These are phyloP conservation scores for Clupea harengus DNA, from an alignment of 2,113 vertebrate species.

Conservation along the genomic window DNA sequence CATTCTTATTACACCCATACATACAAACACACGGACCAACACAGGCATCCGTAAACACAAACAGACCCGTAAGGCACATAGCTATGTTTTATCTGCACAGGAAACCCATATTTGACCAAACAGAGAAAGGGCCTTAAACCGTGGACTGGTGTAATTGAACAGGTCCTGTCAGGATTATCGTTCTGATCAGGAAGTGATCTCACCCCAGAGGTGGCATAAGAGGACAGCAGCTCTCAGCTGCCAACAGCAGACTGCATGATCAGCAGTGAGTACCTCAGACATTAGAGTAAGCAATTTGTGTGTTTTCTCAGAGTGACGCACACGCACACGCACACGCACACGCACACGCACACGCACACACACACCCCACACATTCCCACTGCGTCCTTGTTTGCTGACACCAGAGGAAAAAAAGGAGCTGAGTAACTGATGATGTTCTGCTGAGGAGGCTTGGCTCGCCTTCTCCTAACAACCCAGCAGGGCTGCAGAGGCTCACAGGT, in stretches of 20 bases:
- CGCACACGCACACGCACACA: slow-evolving; percentile 8
- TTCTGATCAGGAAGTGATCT: too few relatives aligned
- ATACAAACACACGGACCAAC: not conserved
- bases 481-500: not conserved
- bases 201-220: not conserved
- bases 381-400: not conserved
- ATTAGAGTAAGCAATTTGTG: not conserved
- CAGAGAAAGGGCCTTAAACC: not conserved
- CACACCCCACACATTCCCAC: not conserved
- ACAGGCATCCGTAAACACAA: not conserved
- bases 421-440: not conserved
- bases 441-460: not conserved
- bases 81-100: not conserved
- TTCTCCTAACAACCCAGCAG: not conserved
- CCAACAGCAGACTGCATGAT: not conserved
- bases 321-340: not conserved
- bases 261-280: not conserved
- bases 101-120: not conserved
- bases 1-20: not conserved
- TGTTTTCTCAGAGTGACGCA: not conserved
- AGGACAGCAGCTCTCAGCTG: not conserved
- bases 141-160: not conserved
- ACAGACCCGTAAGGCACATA: not conserved
- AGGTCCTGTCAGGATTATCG: not conserved
- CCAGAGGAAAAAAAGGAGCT: not conserved